Percentiles rank a stretch among this genome's conserved stretches.
Evolutionary conservation across 2,888 invertebrate genomes (phyloP).

Genomic region (Rhagonycha lutea): DNA sequence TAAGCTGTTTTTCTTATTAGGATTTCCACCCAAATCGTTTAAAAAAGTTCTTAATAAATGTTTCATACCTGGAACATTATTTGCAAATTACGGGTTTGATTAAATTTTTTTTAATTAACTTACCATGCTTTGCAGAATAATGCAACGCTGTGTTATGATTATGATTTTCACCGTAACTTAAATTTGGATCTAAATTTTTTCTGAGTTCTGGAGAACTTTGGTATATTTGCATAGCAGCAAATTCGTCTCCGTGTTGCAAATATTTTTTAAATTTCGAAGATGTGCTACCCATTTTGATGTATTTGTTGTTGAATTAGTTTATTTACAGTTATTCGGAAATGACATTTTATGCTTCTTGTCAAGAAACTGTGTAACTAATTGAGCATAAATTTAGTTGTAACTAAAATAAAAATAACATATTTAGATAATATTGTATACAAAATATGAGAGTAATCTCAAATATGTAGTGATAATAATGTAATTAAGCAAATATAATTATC

Average conservation of each 20-base stretch:
- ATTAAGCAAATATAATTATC: not conserved
- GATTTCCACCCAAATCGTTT: constrained; percentile 67
- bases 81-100: not conserved
- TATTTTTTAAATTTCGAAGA: constrained; percentile 72
- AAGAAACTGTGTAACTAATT: constrained; percentile 47
- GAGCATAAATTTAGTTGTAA: constrained; percentile 6
- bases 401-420: not conserved
- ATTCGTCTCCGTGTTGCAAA: constrained; percentile 71
- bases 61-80: constrained; percentile 55
- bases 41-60: constrained; percentile 66
- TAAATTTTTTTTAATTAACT: constrained; percentile 57
- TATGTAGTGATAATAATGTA: not conserved
- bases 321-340: constrained; percentile 10
- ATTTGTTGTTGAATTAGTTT: not conserved
- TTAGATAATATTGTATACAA: not conserved
- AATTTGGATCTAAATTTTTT: constrained; percentile 68
- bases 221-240: constrained; percentile 68
- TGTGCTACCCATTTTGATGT: constrained; percentile 65
- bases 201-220: constrained; percentile 66
- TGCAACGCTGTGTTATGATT: constrained; percentile 70
- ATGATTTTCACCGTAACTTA: constrained; percentile 68
- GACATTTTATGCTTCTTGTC: constrained; percentile 46
- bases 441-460: not conserved
- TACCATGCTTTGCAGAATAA: constrained; percentile 67
- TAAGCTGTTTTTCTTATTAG: constrained; percentile 67